Base-by-base conservation (phyloP, 2,113 vertebrate genomes). In the Orycteropus afer region DNA sequence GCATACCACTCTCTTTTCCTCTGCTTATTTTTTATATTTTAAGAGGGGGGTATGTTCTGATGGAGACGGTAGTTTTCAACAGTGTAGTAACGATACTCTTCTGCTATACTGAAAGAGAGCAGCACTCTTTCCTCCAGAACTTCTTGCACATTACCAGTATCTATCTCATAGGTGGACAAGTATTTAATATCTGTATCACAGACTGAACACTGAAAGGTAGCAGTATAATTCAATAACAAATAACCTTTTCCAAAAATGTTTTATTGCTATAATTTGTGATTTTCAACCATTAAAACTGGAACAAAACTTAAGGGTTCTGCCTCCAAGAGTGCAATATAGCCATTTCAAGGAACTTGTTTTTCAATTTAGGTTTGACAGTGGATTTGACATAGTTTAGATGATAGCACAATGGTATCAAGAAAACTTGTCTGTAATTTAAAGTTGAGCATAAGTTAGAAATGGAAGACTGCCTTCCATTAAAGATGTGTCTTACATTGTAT, bases 331-430 rank as follows among this genome's bases (percentile, higher is more conserved):
- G 23, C 45, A 73, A 76, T 42, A 76, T 0, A 63, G 59, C 78
- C 59, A 87, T 93, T 73, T 80, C 55, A 69, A 0, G 3, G n/a
- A 59, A 77, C 42, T 78, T 79, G 55, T 57, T 80, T 91, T 92
- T 87, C 79, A 71, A 90, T 77, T 81, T 84, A 98, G 98, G 98
- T 98, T 85, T 98, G 98, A 98, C 98, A 98, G 92, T 98, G 98
- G 98, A 97, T 98, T 94, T 96, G 97, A 78, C 98, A 98, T 87
- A 97, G 61, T 53, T 97, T 98, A 91, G 98, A 98, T 1, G 97
- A 98, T 67, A 86, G 95, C 86, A 98, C 93, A 86, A 89, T 59
- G 34, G 97, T 98, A 96, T 98, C 90, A 96, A 96, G 98, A 93
- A 96, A 67, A 42, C 94, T 98, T 89, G 98, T 98, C 87, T 95